Percentiles rank a stretch among this genome's conserved stretches.
These are phyloP conservation scores for Sinocyclocheilus maitianheensis DNA, from an alignment of 2,113 vertebrate genomes.

Conservation along the genomic window DNA sequence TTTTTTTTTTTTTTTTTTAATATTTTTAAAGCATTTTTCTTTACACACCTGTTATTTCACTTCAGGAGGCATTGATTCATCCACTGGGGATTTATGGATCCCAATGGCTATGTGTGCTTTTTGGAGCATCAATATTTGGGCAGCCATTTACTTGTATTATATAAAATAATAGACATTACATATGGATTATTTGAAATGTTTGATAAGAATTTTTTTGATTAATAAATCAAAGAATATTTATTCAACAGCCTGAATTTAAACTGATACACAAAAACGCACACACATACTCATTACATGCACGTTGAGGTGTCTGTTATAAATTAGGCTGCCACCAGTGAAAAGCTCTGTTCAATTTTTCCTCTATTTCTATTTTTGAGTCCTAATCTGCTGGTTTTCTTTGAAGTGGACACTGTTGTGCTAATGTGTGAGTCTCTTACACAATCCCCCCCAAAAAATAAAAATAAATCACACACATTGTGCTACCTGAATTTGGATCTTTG, in stretches of 20 bases:
- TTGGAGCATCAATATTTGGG: too few species aligned
- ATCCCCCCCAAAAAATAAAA: not conserved
- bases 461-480: not conserved
- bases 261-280: not conserved
- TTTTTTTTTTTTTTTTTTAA: too few species aligned
- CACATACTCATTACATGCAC: not conserved
- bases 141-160: too few species aligned
- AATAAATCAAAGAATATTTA: too few species aligned
- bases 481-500: not conserved
- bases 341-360: not conserved
- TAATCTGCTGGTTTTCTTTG: not conserved
- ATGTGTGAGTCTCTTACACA: not conserved
- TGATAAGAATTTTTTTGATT: too few species aligned
- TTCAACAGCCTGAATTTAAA: not conserved
- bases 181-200: too few species aligned
- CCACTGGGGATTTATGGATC: too few species aligned
- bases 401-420: not conserved
- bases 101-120: too few species aligned
- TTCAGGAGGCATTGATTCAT: too few species aligned
- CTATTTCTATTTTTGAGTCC: not conserved
- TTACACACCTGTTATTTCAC: too few species aligned
- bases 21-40: too few species aligned
- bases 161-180: too few species aligned
- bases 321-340: not conserved
- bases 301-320: not conserved